Conservation (phyloP, 2,113 vertebrate genomes). For the Leucoraja erinaceus region DNA sequence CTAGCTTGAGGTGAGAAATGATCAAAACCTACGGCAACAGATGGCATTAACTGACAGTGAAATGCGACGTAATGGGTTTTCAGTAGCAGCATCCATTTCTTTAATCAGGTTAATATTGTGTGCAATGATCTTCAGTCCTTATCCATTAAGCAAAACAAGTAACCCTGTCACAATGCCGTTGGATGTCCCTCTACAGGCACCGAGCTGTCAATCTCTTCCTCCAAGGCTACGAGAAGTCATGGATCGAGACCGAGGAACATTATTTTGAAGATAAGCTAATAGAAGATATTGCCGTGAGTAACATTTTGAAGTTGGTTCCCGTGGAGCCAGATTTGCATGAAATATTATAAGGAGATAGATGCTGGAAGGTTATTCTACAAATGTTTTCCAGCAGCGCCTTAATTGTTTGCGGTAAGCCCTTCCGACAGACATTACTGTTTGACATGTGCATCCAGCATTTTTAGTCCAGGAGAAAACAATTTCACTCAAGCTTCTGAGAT, state of each 20-base stretch:
- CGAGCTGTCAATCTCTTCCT: conserved; percentile 90
- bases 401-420: too few relatives aligned
- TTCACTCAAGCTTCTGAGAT: neutral
- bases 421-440: neutral
- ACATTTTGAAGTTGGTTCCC: too few relatives aligned
- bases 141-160: conserved; percentile 8
- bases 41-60: neutral
- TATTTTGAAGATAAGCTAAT: conserved; percentile 96
- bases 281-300: conserved; percentile 84
- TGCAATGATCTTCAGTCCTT: neutral
- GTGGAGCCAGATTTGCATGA: neutral
- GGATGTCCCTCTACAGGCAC: conserved; percentile 59
- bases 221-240: conserved; percentile 92
- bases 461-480: neutral
- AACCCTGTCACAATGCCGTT: neutral
- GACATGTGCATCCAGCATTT: neutral
- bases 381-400: neutral
- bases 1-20: neutral
- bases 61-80: neutral
- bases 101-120: neutral
- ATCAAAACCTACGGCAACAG: neutral
- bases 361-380: neutral
- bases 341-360: neutral
- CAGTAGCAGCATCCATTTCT: neutral
- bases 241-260: conserved; percentile 94